Percentiles rank a stretch among this genome's conserved stretches.
These are phyloP conservation scores for Solenopsis invicta DNA, from an alignment of 1,140 invertebrate genomes.

Conservation along the genomic window DNA sequence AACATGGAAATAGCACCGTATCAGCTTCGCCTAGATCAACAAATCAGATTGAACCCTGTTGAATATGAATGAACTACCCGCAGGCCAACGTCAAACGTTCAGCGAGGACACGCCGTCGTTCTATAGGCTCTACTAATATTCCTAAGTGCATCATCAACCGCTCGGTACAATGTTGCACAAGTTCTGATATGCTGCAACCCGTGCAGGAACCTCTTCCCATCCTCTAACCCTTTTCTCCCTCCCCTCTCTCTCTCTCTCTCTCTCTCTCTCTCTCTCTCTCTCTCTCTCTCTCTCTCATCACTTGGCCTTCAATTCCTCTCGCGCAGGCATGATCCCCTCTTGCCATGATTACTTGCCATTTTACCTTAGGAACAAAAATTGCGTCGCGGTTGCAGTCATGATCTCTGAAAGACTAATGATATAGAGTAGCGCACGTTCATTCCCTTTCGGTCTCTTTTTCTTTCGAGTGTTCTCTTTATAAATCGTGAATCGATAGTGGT, in stretches of 20 bases:
- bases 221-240: conserved; percentile 1
- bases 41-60: conserved; percentile 12
- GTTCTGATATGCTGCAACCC: conserved; percentile 75
- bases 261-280: conserved; percentile 31
- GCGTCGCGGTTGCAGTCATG: conserved; percentile 38
- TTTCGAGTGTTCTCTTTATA: neutral
- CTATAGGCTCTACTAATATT: conserved; percentile 82
- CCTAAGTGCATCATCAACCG: conserved; percentile 83
- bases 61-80: conserved; percentile 41
- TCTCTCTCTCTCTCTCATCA: conserved; percentile 51
- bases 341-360: conserved; percentile 80
- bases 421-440: conserved; percentile 58
- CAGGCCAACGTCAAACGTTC: conserved; percentile 28
- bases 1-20: conserved; percentile 12
- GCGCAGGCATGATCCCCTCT: conserved; percentile 66
- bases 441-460: conserved; percentile 42
- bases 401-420: conserved; percentile 71
- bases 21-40: conserved; percentile 1
- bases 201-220: conserved; percentile 53
- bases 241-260: neutral
- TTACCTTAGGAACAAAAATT: conserved; percentile 74
- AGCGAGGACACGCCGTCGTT: conserved; percentile 55
- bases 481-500: conserved; percentile 26
- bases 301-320: conserved; percentile 49
- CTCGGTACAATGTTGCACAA: conserved; percentile 75